phyloP scores from a whole-genome alignment of 1,140 invertebrate species.

The Leptonema lineaticorne region DNA sequence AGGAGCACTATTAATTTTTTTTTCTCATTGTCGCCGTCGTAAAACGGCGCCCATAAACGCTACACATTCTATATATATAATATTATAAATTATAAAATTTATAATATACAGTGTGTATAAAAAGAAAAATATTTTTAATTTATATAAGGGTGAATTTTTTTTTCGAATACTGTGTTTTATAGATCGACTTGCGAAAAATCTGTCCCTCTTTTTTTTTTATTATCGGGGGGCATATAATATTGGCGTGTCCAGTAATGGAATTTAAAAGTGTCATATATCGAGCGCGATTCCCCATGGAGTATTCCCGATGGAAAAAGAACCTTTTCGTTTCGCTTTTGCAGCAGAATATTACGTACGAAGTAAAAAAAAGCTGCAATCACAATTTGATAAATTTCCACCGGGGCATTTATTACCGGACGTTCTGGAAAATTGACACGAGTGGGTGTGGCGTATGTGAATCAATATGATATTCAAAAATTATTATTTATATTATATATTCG shows the following conservation, averaged over 20 bases:
- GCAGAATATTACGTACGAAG: slow-evolving; percentile 33
- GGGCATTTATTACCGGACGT: slow-evolving; percentile 16
- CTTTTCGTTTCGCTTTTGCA: slow-evolving; percentile 36
- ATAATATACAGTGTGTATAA: neutral
- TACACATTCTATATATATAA: neutral
- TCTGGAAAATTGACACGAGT: too few species aligned
- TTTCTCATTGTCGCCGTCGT: neutral
- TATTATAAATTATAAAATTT: neutral
- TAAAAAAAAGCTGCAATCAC: slow-evolving; percentile 39
- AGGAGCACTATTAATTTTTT: too few species aligned
- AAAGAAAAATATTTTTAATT: neutral
- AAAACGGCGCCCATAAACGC: neutral
- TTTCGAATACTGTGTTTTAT: too few species aligned
- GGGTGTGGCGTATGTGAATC: too few species aligned
- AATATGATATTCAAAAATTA: too few species aligned
- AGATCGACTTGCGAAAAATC: slow-evolving; percentile 34
- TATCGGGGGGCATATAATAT: slow-evolving; percentile 31
- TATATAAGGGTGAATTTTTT: neutral
- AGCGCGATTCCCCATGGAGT: slow-evolving; percentile 20
- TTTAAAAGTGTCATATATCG: slow-evolving; percentile 42
- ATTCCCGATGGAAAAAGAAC: slow-evolving; percentile 20
- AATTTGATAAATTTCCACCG: slow-evolving; percentile 39
- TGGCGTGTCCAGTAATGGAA: slow-evolving; percentile 38
- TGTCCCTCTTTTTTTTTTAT: slow-evolving; percentile 33
- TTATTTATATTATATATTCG: too few species aligned